These are phyloP conservation scores for Crotalus tigris DNA, from an alignment of 2,113 vertebrate species.

Conservation along the genomic window DNA sequence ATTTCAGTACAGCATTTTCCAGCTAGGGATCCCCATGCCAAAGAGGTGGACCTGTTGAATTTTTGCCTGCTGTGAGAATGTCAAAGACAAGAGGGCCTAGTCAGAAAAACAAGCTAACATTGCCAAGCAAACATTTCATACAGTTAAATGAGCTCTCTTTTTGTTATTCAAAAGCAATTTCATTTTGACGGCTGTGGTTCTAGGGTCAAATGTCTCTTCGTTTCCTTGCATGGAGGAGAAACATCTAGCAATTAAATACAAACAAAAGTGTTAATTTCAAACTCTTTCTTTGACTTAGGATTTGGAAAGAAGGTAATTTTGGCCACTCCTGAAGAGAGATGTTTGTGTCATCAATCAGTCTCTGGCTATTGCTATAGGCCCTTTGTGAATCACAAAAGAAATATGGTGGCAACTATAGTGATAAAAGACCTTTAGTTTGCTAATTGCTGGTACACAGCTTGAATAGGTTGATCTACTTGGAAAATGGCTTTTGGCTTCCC, in stretches of 20 bases:
- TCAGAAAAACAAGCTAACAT: background rate
- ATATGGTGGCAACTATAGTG: slow-evolving; percentile 4
- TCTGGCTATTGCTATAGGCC: background rate
- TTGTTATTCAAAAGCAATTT: slow-evolving; percentile 13
- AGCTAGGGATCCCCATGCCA: background rate
- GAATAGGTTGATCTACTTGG: slow-evolving; percentile 6
- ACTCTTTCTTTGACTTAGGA: slow-evolving; percentile 1
- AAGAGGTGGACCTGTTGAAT: background rate
- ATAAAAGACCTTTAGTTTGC: slow-evolving; percentile 6
- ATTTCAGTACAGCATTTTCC: background rate
- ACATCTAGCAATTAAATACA: background rate
- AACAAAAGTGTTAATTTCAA: slow-evolving; percentile 5
- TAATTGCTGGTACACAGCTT: slow-evolving; percentile 11
- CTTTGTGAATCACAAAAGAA: slow-evolving; percentile 22
- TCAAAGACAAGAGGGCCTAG: background rate
- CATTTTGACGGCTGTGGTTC: slow-evolving; percentile 26
- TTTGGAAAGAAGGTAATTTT: slow-evolving; percentile 1
- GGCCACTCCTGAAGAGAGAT: slow-evolving; percentile 6
- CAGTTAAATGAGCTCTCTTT: background rate
- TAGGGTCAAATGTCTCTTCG: slow-evolving; percentile 14
- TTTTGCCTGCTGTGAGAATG: background rate
- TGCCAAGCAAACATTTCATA: background rate
- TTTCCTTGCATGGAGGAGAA: background rate
- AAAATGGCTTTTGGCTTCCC: slow-evolving; percentile 2
- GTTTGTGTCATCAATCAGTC: slow-evolving; percentile 16